phyloP scores from a whole-genome alignment of 2,113 vertebrate genomes.

The Dolichotis patagonum region DNA sequence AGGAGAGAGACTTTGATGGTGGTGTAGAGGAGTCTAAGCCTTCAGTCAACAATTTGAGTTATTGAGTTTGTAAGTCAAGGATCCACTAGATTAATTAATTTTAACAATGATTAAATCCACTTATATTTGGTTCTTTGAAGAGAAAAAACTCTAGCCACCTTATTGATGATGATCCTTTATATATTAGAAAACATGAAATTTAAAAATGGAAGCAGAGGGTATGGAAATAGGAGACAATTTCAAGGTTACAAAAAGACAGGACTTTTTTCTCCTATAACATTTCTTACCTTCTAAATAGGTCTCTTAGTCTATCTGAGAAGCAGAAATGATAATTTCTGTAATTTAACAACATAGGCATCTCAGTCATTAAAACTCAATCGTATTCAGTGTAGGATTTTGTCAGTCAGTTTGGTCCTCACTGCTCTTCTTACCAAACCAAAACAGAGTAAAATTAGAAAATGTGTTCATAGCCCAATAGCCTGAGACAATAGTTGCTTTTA shows the following conservation, averaged over 20 bases:
- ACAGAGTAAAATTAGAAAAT: slow-evolving; percentile 31
- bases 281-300: background rate
- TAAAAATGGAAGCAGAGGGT: background rate
- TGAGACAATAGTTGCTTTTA: slow-evolving; percentile 17
- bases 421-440: background rate
- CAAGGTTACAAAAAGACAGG: background rate
- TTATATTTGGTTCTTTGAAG: background rate
- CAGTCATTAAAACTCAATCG: background rate
- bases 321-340: background rate
- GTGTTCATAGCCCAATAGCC: background rate
- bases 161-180: background rate
- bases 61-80: background rate
- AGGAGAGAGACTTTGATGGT: background rate
- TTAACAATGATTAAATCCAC: background rate
- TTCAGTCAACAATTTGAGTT: background rate
- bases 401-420: background rate
- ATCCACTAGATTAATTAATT: background rate
- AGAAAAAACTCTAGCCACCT: background rate
- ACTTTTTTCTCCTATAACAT: background rate
- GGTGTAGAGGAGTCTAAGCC: background rate
- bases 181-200: background rate
- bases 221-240: background rate
- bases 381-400: background rate
- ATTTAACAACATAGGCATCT: background rate
- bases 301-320: background rate